A percentile compares a stretch with the other conserved stretches of the same genome.
Conservation (phyloP, 2,113 vertebrate genomes). For the Rana temporaria region DNA sequence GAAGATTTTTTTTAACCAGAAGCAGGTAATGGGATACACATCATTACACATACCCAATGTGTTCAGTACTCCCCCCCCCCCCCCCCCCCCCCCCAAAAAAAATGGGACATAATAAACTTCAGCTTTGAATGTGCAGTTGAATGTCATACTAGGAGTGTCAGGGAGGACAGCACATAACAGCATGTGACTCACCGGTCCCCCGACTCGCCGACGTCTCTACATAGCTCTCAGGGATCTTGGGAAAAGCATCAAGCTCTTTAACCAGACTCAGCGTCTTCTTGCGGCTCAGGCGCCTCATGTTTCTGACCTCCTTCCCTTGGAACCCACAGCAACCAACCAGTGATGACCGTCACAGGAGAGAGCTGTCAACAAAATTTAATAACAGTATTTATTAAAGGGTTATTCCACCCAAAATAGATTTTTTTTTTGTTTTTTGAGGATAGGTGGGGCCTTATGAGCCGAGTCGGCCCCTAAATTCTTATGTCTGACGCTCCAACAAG, state of each 20-base stretch:
- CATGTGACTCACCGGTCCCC: slow-evolving; percentile 82
- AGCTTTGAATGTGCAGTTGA: too few species aligned
- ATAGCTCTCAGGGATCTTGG: slow-evolving; percentile 96
- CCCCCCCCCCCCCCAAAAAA: too few species aligned
- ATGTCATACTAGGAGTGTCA: too few species aligned
- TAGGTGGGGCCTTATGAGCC: background rate
- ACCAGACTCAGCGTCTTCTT: slow-evolving; percentile 94
- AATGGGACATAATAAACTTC: too few species aligned
- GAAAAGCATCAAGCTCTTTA: slow-evolving; percentile 95
- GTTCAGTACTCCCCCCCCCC: too few species aligned
- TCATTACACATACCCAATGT: too few species aligned
- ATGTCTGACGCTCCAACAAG: too few species aligned
- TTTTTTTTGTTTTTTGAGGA: too few species aligned
- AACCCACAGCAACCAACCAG: background rate
- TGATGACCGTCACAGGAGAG: background rate
- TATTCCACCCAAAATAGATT: background rate
- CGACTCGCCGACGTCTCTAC: slow-evolving; percentile 91
- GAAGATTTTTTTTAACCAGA: too few species aligned
- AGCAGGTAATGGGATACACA: too few species aligned
- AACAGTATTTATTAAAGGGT: background rate
- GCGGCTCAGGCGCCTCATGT: slow-evolving; percentile 92
- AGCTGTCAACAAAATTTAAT: background rate
- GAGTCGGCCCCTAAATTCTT: background rate
- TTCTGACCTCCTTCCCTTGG: slow-evolving; percentile 52
- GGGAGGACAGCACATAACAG: background rate